Conservation (phyloP, 1,140 invertebrate genomes). For the Halesus radiatus region DNA sequence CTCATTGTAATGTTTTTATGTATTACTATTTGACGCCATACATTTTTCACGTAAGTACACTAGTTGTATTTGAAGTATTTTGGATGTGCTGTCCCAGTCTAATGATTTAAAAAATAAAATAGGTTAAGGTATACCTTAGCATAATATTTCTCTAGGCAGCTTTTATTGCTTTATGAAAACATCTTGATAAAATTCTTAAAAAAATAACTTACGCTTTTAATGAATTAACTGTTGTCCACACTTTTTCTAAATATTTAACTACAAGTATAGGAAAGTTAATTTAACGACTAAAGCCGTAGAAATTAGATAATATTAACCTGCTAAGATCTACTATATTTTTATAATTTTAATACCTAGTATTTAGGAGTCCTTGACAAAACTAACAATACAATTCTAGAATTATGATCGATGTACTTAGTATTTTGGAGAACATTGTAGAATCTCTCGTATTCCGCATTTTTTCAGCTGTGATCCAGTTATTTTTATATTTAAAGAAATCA, state of each 20-base stretch:
- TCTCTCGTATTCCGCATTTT: background rate
- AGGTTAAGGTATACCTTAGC: too few species aligned
- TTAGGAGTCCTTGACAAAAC: background rate
- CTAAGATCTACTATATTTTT: conserved; percentile 9
- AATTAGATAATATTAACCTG: background rate
- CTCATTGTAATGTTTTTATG: background rate
- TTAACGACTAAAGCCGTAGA: background rate
- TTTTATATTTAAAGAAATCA: conserved; percentile 24
- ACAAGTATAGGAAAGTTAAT: too few species aligned
- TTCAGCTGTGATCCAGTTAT: conserved; percentile 18
- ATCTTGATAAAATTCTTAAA: too few species aligned
- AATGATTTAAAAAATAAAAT: too few species aligned
- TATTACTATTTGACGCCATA: background rate
- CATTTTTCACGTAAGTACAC: too few species aligned
- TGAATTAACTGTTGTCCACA: background rate
- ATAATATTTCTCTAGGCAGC: too few species aligned
- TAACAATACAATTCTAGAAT: background rate
- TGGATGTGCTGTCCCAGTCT: too few species aligned
- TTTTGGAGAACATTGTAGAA: conserved; percentile 8
- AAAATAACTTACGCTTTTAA: too few species aligned
- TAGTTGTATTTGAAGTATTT: too few species aligned
- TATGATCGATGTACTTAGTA: conserved; percentile 6
- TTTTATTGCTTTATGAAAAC: too few species aligned
- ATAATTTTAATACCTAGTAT: background rate
- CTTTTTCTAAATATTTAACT: background rate